Evolutionary conservation across 2,888 invertebrate species (phyloP), one percentile per base, ranked within the genome.

Genomic region (Macropis europaea): DNA sequence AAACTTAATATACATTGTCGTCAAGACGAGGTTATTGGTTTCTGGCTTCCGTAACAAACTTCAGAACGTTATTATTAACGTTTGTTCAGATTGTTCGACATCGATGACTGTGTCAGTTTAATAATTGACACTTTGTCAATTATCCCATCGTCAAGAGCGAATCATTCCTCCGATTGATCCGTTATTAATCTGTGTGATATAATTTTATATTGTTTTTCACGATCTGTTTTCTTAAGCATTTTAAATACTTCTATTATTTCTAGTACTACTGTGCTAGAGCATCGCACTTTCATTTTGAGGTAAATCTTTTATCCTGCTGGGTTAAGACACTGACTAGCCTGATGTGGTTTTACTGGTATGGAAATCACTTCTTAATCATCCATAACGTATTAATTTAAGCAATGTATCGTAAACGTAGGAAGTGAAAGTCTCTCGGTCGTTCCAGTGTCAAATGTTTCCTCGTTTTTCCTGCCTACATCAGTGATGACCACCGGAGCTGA

Each of bases 371-470:
- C 7, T 30, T 61, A 66, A 66, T 45, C 17, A 36, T 26, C 28
- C 24, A 26, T 34, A 45, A 52, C 36, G 59, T 22, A 45, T 42
- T 43, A 22, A 19, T 9, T 42, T 11, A 24, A 36, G 9, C 19
- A 43, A 15, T 28, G 42, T 64, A 28, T 40, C 32, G 15, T 32
- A 6, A 11, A 36, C 26, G 28, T 19, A 34, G 32, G 32, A 34
- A 47, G 61, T 15, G 68, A 68, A 68, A 68, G 68, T 56, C 38
- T 34, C 61, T 71, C 61, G 22, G 56, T 56, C 68, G 40, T 38
- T 45, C 36, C 26, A 22, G 48, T 56, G 47, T 47, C 56, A 57
- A 47, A 34, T 19, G 22, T 56, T 68, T 57, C 40, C 71, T 28
- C 19, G 28, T 53, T 64, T 45, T 32, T 45, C 47, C 26, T 17